These are phyloP conservation scores for Spea multiplicata DNA, from an alignment of 2,113 vertebrate genomes.

Conservation along the genomic window DNA sequence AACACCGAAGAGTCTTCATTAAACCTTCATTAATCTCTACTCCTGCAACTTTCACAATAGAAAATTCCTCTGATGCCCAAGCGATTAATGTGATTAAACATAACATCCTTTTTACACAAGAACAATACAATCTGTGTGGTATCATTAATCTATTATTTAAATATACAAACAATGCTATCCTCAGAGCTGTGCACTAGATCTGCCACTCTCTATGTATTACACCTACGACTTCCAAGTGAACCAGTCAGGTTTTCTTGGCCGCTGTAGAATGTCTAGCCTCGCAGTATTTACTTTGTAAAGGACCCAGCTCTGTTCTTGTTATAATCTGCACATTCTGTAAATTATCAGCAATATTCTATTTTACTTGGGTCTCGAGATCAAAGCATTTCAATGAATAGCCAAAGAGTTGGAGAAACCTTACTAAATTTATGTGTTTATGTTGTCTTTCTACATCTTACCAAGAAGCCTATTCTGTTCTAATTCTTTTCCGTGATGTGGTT, in stretches of 20 bases:
- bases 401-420: conserved; percentile 13
- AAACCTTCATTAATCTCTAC: no score
- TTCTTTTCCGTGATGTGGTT: conserved; percentile 38
- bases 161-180: no score
- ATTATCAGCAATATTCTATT: conserved; percentile 31
- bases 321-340: conserved; percentile 41
- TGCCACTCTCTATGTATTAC: neutral
- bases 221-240: neutral
- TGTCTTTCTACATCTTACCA: conserved; percentile 3
- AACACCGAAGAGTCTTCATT: no score
- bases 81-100: no score
- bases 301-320: conserved; percentile 17
- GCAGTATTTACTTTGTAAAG: conserved; percentile 27
- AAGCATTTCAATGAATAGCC: conserved; percentile 18
- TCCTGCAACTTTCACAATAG: no score
- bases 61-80: no score
- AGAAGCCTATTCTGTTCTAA: conserved; percentile 15
- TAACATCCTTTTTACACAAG: no score
- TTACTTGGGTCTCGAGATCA: conserved; percentile 33
- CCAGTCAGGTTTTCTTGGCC: conserved; percentile 16
- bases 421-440: conserved; percentile 34
- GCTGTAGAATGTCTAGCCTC: neutral
- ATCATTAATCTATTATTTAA: no score
- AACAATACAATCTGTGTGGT: no score
- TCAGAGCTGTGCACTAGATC: no score